Conservation (phyloP, 1,140 invertebrate genomes). For the Eulimnadia texana region DNA sequence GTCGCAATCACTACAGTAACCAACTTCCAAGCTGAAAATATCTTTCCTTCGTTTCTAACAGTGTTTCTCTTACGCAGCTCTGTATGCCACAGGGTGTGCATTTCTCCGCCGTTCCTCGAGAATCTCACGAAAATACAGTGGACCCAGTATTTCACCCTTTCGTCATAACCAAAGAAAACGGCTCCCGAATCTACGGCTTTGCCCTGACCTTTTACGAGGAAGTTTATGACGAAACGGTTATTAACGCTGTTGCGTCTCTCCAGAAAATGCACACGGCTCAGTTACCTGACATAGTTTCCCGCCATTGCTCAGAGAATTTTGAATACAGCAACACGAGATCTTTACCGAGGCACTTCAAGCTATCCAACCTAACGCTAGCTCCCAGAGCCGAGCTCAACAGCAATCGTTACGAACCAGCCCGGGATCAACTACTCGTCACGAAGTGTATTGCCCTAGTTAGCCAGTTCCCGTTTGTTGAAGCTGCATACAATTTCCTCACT, state of each 20-base stretch:
- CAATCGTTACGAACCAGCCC: constrained; percentile 70
- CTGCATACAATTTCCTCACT: constrained; percentile 66
- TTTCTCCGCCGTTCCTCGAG: constrained; percentile 54
- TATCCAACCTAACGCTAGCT: constrained; percentile 74
- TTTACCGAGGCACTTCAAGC: constrained; percentile 32
- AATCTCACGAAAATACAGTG: constrained; percentile 43
- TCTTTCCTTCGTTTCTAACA: background rate
- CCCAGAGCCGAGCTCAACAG: constrained; percentile 36
- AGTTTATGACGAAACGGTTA: constrained; percentile 78
- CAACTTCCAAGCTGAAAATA: no score
- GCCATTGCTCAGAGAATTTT: constrained; percentile 59
- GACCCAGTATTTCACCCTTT: constrained; percentile 92
- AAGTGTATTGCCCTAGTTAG: constrained; percentile 88
- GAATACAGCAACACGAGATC: constrained; percentile 19
- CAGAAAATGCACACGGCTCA: constrained; percentile 33
- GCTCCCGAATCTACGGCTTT: constrained; percentile 81
- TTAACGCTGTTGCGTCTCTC: constrained; percentile 83
- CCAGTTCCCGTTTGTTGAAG: constrained; percentile 74
- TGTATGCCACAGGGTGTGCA: constrained; percentile 82
- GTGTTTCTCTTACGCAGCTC: no score
- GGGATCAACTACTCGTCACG: constrained; percentile 84
- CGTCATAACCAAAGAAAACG: constrained; percentile 92
- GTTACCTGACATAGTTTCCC: constrained; percentile 67
- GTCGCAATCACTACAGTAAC: constrained; percentile 86
- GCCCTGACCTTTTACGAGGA: constrained; percentile 91